Percentiles rank a stretch among this genome's conserved stretches.
Conservation (phyloP, 2,888 invertebrate genomes). For the Vannuccia rotundouncinata region DNA sequence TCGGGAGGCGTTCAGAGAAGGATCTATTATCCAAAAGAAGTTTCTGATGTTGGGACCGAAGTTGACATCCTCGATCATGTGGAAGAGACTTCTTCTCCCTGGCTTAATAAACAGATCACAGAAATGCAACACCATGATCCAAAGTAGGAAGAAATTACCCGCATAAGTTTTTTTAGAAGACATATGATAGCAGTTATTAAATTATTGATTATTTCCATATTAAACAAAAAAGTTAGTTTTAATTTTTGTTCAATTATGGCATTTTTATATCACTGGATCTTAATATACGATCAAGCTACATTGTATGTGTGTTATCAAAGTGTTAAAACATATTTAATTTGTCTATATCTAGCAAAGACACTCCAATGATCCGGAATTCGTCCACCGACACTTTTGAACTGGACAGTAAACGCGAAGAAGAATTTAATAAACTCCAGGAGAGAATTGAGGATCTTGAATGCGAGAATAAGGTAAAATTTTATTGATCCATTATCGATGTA, state of each 20-base stretch:
- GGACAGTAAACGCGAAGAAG: slow-evolving; percentile 8
- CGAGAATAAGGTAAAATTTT: slow-evolving; percentile 28
- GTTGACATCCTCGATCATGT: not conserved
- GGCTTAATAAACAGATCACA: not conserved
- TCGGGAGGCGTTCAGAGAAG: not conserved
- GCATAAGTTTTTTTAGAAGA: not conserved
- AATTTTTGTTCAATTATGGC: too few species aligned
- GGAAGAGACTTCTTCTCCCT: not conserved
- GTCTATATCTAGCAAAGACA: not conserved
- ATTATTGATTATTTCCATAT: too few species aligned
- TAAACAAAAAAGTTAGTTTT: not conserved
- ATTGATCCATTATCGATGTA: not conserved
- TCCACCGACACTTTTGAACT: slow-evolving; percentile 32
- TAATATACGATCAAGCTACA: too few species aligned
- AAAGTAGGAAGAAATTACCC: not conserved
- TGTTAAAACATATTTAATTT: not conserved
- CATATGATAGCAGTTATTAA: not conserved
- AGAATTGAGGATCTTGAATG: slow-evolving; percentile 36
- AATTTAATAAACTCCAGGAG: slow-evolving; percentile 18
- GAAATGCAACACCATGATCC: not conserved
- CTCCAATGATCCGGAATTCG: not conserved
- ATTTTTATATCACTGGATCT: too few species aligned
- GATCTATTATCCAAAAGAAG: not conserved
- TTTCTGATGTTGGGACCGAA: not conserved
- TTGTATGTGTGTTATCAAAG: not conserved